Evolutionary conservation across 2,797 vertebrate genomes (phyloP), one percentile per base, ranked within the genome.

Genomic region (Cyclopterus lumpus): DNA sequence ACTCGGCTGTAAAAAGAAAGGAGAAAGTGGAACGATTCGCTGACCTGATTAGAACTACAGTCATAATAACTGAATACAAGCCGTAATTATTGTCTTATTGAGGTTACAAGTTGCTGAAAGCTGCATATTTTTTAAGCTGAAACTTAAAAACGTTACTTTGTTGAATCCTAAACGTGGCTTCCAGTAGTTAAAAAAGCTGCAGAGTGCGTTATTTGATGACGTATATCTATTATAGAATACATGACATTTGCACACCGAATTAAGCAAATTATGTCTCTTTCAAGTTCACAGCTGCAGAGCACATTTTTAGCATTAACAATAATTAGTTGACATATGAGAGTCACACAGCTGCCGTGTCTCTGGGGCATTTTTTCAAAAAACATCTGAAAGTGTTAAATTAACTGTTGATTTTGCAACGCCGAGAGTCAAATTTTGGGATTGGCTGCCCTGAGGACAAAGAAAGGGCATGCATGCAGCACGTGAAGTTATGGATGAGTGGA

Each of bases 31-130:
- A 83, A 68, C 68, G 30, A 71, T 86, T 69, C 75, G 32, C 60
- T 80, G 77, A 75, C 84, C 78, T 87, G 73, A 87, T 87, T 83
- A 69, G 51, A 63, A 62, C 44, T 32, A 28, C 61, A 64, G 70
- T 65, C 16, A 28, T 6, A 28, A 51, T 32, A 4, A 66, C 6
- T 0, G 10, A 38, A 54, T 3, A 32, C 4, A 51, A 62, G 32
- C 9, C 4, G 38, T 9, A 44, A 63, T 59, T 24, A 24, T 24
- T 18, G 30, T 57, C 14, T 54, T 1, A 36, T 26, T 51, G 6
- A 38, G 49, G 65, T 49, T 54, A 53, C 28, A 61, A 53, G 53
- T 15, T 44, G 20, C n/a, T 60, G 18, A 42, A 55, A 71, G 32
- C 28, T 55, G n/a, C 3, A 14, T 16, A 1, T 57, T 26, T 26